Base-by-base conservation (phyloP, 2,888 invertebrate species). In the Abscondita cerata region DNA sequence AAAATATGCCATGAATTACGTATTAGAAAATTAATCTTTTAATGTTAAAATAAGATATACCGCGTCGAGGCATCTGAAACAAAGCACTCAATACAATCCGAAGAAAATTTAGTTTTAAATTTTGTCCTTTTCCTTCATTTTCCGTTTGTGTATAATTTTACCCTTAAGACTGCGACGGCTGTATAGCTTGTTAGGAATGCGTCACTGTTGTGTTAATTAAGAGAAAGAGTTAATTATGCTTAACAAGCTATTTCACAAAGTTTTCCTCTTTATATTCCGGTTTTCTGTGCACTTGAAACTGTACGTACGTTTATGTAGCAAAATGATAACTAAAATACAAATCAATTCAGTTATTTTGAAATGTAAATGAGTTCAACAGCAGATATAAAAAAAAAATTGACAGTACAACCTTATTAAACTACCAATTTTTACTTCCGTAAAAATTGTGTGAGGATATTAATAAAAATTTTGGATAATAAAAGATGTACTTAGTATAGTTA, bases 211-310 rank as follows among this genome's bases (percentile, higher is more conserved):
- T 77, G 77, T 78, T 78, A 78, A 78, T 78, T 78, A 78, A 78
- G 77, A 76, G 78, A 78, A 77, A 76, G 78, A 76, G 76, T 77
- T 78, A 78, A 78, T 78, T 78, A 78, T 76, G 78, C 77, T 75
- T 77, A 78, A 77, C 78, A 78, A 78, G 77, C 77, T 77, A 77
- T 77, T 76, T 73, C 71, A 74, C 70, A 70, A 73, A 76, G 74
- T 75, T 77, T 75, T 72, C 72, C 73, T 68, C 72, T 73, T 72
- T 73, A 67, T 67, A 57, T 64, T 53, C 54, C 51, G 44, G 52
- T 53, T 60, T 56, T 57, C 59, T 57, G 63, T 57, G 52, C 57
- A 64, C 56, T 60, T 60, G 34, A 60, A 57, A 47, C 36, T 57
- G 51, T 47, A 54, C 53, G 41, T 51, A 34, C 58, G 34, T 59